Conservation (phyloP, 1,140 invertebrate species). For the Caenorhabditis brenneri region DNA sequence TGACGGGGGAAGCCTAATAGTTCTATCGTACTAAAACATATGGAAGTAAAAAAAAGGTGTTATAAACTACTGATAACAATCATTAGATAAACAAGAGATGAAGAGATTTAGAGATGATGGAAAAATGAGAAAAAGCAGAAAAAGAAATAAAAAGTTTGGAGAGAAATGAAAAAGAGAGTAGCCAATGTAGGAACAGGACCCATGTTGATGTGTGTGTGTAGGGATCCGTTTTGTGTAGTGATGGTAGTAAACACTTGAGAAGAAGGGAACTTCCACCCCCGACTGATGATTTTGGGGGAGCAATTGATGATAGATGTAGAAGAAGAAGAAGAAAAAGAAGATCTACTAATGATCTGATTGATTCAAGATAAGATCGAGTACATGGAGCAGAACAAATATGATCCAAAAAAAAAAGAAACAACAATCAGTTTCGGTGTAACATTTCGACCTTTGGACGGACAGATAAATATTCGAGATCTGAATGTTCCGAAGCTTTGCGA, state of each 20-base stretch:
- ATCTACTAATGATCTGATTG: constrained; percentile 24
- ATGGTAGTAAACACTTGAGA: constrained; percentile 31
- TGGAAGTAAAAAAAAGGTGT: not conserved
- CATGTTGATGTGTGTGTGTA: not conserved
- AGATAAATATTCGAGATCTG: no score
- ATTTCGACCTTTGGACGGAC: no score
- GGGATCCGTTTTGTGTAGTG: constrained; percentile 27
- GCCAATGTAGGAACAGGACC: constrained; percentile 8
- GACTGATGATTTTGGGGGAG: not conserved
- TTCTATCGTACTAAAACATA: not conserved
- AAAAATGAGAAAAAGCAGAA: no score
- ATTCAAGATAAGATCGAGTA: not conserved
- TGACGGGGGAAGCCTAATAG: not conserved
- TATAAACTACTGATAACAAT: constrained; percentile 14
- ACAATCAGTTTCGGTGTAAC: no score
- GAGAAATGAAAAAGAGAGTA: not conserved
- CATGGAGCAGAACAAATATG: not conserved
- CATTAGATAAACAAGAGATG: not conserved
- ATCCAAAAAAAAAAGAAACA: not conserved
- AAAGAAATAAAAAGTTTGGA: not conserved
- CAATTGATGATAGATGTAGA: constrained; percentile 39
- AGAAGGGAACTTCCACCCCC: constrained; percentile 34
- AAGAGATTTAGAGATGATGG: constrained; percentile 11
- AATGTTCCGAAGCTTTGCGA: no score
- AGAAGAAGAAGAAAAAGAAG: not conserved